These are phyloP conservation scores for Hemaris fuciformis DNA, from an alignment of 2,888 invertebrate species.

Conservation along the genomic window DNA sequence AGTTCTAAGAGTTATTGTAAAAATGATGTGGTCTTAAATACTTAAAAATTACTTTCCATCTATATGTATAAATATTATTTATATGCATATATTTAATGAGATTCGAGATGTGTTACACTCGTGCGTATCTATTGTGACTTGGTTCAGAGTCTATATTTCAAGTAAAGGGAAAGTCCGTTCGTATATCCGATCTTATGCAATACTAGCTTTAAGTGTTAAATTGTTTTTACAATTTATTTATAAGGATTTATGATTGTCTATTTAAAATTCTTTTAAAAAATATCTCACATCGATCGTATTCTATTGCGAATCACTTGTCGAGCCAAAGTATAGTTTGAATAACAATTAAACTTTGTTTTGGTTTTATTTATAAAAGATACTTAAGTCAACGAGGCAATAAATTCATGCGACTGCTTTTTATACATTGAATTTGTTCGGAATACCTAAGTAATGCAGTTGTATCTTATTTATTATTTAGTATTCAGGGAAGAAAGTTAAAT, in stretches of 20 bases:
- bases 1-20: constrained; percentile 14
- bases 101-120: constrained; percentile 10
- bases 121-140: constrained; percentile 36
- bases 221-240: constrained; percentile 79
- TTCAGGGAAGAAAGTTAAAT: constrained; percentile 48
- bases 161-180: constrained; percentile 56
- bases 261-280: constrained; percentile 37
- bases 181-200: constrained; percentile 75
- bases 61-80: constrained; percentile 17
- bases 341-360: constrained; percentile 30
- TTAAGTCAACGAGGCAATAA: constrained; percentile 31
- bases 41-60: constrained; percentile 12
- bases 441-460: constrained; percentile 52
- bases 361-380: constrained; percentile 27
- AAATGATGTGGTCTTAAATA: not conserved
- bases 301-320: constrained; percentile 48
- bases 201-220: constrained; percentile 80
- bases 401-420: constrained; percentile 50
- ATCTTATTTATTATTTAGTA: constrained; percentile 41
- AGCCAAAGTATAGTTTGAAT: constrained; percentile 66
- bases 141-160: constrained; percentile 49
- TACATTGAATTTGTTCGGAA: constrained; percentile 54
- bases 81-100: constrained; percentile 22
- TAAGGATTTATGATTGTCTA: constrained; percentile 57
- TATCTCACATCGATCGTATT: constrained; percentile 46